Base-by-base conservation (phyloP, 2,888 invertebrate species). In the Zaprionus bogoriensis region DNA sequence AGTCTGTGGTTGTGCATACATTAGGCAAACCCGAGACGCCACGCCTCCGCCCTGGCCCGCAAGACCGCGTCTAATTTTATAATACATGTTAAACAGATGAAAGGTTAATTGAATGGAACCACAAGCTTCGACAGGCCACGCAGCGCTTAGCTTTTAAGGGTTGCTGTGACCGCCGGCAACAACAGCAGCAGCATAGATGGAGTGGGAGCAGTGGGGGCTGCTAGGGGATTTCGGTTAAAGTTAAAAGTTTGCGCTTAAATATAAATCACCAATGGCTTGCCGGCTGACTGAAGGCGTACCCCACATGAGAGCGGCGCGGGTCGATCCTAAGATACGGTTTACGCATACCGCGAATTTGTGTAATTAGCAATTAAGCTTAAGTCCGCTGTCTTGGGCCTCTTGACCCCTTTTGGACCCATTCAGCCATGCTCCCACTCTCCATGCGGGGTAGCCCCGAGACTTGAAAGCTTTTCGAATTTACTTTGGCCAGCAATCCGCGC, bases 11-110 rank as follows among this genome's bases (percentile, higher is more conserved):
- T 85, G 60, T 61, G 83, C 70, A 83, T 85, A 81, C 86, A 81
- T 81, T 85, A 85, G 77, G 50, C 57, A 22, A 61, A 47, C 59
- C 45, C 51, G 20, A 39, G 27, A 30, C n/a, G 41, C 63, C 65
- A 58, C 77, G 57, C 60, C 66, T 42, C 46, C 25, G 70, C 50
- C 60, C 60, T 73, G 73, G 85, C 74, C 79, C 73, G 68, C 59
- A 74, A 65, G 85, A 79, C 76, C 80, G 82, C 82, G 82, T 82
- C 80, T 85, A 79, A 85, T 80, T 84, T 82, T 80, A 85, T 81
- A 81, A 81, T 84, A 78, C 85, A 85, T 81, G 86, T 85, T 85
- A 73, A 85, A 74, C 86, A 81, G 84, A 81, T 81, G 81, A 81
- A 81, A 81, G 86, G 81, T 81, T 81, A 81, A 81, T 81, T 85